A percentile compares a stretch with the other conserved stretches of the same genome.
phyloP scores from a whole-genome alignment of 2,797 vertebrate species.

The Anguilla anguilla region DNA sequence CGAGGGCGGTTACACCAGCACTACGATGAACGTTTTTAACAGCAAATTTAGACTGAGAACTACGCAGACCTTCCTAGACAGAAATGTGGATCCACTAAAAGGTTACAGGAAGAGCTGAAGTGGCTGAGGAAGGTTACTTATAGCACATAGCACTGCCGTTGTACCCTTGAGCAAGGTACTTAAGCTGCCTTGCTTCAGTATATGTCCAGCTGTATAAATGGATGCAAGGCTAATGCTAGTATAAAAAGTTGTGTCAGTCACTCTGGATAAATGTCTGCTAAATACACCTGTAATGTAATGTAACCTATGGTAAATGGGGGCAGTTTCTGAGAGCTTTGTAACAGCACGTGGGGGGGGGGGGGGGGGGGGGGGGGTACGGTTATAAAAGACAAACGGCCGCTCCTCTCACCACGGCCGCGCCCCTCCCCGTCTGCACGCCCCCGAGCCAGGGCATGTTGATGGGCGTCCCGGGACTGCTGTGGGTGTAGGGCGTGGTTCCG shows the following conservation, averaged over 20 bases:
- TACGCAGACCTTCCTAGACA: neutral
- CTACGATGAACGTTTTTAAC: neutral
- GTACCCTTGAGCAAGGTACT: too few species aligned
- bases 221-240: too few species aligned
- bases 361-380: neutral
- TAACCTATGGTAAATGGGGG: too few species aligned
- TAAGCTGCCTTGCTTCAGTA: too few species aligned
- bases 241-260: too few species aligned
- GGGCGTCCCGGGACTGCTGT: slow-evolving; percentile 91
- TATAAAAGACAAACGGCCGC: neutral
- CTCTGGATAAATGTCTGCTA: too few species aligned
- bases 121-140: neutral
- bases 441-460: slow-evolving; percentile 98
- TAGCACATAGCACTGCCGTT: too few species aligned
- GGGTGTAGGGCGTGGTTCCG: slow-evolving; percentile 93
- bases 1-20: neutral
- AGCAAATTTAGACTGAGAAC: neutral
- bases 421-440: slow-evolving; percentile 90
- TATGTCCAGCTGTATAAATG: too few species aligned
- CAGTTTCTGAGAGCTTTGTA: neutral
- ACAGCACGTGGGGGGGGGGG: neutral
- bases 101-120: neutral
- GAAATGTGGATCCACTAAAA: neutral
- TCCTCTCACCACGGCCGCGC: slow-evolving; percentile 88
- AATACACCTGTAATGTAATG: too few species aligned